These are phyloP conservation scores for Yasuhikotakia modesta DNA, from an alignment of 2,797 vertebrate species.

Conservation along the genomic window DNA sequence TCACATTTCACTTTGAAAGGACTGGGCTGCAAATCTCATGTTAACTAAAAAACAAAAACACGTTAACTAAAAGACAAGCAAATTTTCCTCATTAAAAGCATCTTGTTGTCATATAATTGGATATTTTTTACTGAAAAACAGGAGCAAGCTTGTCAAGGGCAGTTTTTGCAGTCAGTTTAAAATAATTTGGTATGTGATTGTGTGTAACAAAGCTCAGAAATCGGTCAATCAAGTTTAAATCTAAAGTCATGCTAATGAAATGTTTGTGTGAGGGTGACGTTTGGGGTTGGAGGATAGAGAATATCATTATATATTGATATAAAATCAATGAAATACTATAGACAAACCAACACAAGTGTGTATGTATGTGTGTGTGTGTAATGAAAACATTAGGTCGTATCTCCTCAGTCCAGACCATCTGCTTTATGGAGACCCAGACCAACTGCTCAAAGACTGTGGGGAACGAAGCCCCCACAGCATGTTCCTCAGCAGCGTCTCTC, in stretches of 20 bases:
- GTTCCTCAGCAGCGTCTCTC: constrained; percentile 39
- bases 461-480: constrained; percentile 34
- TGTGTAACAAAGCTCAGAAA: background rate
- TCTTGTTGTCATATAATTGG: constrained; percentile 7
- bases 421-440: constrained; percentile 73
- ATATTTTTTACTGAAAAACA: constrained; percentile 14
- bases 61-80: constrained; percentile 9
- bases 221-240: too few relatives aligned
- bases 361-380: constrained; percentile 41
- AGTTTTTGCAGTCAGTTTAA: constrained; percentile 8
- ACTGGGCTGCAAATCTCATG: constrained; percentile 5
- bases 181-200: constrained; percentile 30
- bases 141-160: constrained; percentile 6
- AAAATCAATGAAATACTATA: too few relatives aligned
- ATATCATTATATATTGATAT: too few relatives aligned
- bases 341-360: background rate
- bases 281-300: too few relatives aligned
- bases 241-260: too few relatives aligned
- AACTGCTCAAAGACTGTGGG: constrained; percentile 65
- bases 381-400: constrained; percentile 58
- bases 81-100: constrained; percentile 24
- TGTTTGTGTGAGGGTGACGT: too few relatives aligned
- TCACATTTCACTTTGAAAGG: background rate
- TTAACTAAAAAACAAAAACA: constrained; percentile 13
- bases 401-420: constrained; percentile 75